These are phyloP conservation scores for Phyllotreta cruciferae DNA, from an alignment of 2,888 invertebrate species.

Conservation along the genomic window DNA sequence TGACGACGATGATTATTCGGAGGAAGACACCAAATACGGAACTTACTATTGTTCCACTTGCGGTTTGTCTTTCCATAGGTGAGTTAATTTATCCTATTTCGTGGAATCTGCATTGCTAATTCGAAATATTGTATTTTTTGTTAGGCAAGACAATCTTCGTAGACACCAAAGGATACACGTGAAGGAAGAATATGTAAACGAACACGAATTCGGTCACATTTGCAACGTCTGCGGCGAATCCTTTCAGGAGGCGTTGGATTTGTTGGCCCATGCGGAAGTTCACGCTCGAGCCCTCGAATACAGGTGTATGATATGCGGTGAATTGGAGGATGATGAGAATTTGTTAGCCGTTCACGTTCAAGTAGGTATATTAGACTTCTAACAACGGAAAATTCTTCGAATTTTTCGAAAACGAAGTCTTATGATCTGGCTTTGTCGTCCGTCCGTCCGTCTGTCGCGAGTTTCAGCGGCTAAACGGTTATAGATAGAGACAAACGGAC, in stretches of 20 bases:
- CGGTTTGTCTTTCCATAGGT: slow-evolving; percentile 79
- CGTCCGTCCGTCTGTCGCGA: no score
- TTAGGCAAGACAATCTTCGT: slow-evolving; percentile 73
- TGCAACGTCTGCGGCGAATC: slow-evolving; percentile 83
- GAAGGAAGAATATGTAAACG: slow-evolving; percentile 59
- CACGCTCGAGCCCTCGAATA: slow-evolving; percentile 71
- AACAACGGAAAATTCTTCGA: neutral
- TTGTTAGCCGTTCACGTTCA: slow-evolving; percentile 69
- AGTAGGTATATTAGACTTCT: slow-evolving; percentile 22
- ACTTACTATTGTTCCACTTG: slow-evolving; percentile 73
- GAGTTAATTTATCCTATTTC: no score
- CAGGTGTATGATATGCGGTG: slow-evolving; percentile 71
- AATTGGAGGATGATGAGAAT: slow-evolving; percentile 68
- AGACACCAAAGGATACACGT: slow-evolving; percentile 66
- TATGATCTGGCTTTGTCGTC: neutral
- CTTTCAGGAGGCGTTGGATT: slow-evolving; percentile 77
- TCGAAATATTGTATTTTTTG: slow-evolving; percentile 5
- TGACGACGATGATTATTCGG: slow-evolving; percentile 64
- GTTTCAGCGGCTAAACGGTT: no score
- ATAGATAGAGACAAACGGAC: no score
- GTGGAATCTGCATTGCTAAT: no score
- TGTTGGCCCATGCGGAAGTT: slow-evolving; percentile 80
- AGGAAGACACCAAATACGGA: slow-evolving; percentile 67
- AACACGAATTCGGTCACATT: slow-evolving; percentile 66
- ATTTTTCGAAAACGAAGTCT: no score